Conservation (phyloP, 1,140 invertebrate species). For the Drosophila carrolli region DNA sequence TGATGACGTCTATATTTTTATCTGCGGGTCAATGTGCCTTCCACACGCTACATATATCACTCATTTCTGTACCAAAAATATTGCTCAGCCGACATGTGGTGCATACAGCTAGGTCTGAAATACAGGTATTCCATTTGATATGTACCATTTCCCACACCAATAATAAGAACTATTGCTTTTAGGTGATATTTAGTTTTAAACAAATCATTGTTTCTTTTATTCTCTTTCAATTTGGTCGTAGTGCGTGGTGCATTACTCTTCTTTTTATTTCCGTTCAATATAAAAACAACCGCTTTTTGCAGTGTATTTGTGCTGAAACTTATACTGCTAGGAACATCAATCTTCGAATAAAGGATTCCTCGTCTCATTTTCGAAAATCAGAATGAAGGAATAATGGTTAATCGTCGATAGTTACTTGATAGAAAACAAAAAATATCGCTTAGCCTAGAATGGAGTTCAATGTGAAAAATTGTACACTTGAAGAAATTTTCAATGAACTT, state of each 20-base stretch:
- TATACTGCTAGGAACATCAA: slow-evolving; percentile 71
- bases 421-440: slow-evolving; percentile 42
- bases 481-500: slow-evolving; percentile 74
- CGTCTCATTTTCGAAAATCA: background rate
- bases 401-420: slow-evolving; percentile 28
- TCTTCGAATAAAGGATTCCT: slow-evolving; percentile 42
- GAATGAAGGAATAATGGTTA: slow-evolving; percentile 18
- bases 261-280: slow-evolving; percentile 13
- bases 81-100: slow-evolving; percentile 1
- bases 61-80: slow-evolving; percentile 1
- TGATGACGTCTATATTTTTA: slow-evolving; percentile 3
- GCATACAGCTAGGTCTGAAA: background rate
- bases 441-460: slow-evolving; percentile 42
- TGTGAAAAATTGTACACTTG: slow-evolving; percentile 64
- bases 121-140: background rate
- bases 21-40: slow-evolving; percentile 9
- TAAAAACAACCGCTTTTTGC: slow-evolving; percentile 43
- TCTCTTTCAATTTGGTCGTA: slow-evolving; percentile 35
- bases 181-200: slow-evolving; percentile 58
- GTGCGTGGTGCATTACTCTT: slow-evolving; percentile 18
- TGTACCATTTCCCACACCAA: slow-evolving; percentile 3
- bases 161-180: slow-evolving; percentile 34
- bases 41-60: slow-evolving; percentile 6
- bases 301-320: slow-evolving; percentile 37
- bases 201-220: slow-evolving; percentile 72